Base-by-base conservation (phyloP, 2,113 vertebrate genomes). In the Pycnonotus jocosus region DNA sequence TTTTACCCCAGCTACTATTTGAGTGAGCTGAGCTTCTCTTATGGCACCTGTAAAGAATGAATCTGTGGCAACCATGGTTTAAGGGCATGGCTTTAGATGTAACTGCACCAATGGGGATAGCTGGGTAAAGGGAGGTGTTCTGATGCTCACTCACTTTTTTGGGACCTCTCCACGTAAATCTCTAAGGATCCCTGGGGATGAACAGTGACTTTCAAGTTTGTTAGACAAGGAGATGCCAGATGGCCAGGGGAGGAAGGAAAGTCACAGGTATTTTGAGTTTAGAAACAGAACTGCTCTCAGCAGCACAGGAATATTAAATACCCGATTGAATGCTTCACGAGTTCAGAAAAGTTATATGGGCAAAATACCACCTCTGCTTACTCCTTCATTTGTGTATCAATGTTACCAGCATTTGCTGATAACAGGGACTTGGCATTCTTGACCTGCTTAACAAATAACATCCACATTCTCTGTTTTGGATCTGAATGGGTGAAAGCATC, bases 371-470 rank as follows among this genome's bases (percentile, higher is more conserved):
- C 14, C 22, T 16, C 8, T 24, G 5, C 65, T 82, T 82, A 56
- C 16, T 64, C 57, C 0, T 2, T 58, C 19, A 31, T 47, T 42
- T 1, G 0, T 54, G 85, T 28, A n/a, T 71, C n/a, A 28, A 0
- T 11, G 27, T 9, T 20, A 62, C 22, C 48, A 38, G 38, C 38
- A 38, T 42, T 82, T 72, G 48, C 57, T 72, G 53, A 1, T 22
- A n/a, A 37, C 13, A 25, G 30, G 24, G 38, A 8, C 33, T 10
- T 6, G 1, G 16, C 0, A 0, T 56, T 88, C 35, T 82, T 69
- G 48, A 69, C 44, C 9, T 2, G 0, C 37, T 44, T 56, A 60
- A 54, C 0, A 0, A 85, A 33, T 12, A 74, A 7, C 25, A 27
- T 21, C 47, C 15, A 7, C 8, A 8, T 37, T 51, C 27, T 58